phyloP scores from a whole-genome alignment of 1,140 invertebrate species.

The Zaprionus lachaisei region DNA sequence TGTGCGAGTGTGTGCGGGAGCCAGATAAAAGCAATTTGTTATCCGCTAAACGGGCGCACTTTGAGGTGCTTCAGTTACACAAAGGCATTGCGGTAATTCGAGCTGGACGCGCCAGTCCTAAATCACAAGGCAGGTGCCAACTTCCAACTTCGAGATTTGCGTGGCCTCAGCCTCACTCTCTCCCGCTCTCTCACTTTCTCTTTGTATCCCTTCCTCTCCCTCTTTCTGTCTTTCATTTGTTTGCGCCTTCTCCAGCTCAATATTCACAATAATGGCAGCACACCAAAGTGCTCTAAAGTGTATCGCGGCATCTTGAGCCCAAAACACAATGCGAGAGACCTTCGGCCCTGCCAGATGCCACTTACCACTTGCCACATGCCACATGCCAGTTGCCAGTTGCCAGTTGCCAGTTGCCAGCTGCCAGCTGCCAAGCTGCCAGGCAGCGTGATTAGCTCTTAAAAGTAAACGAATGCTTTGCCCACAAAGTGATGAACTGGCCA shows the following conservation, averaged over 20 bases:
- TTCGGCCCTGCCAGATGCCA: slow-evolving; percentile 43
- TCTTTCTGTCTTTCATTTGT: slow-evolving; percentile 13
- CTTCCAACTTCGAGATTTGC: slow-evolving; percentile 34
- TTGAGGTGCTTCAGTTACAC: slow-evolving; percentile 54
- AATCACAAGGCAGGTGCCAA: slow-evolving; percentile 58
- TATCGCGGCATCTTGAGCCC: slow-evolving; percentile 15
- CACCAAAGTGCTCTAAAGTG: slow-evolving; percentile 74
- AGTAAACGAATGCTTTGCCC: not conserved
- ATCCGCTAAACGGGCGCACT: slow-evolving; percentile 54
- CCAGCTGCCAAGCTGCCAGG: not conserved
- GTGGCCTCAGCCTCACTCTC: slow-evolving; percentile 2
- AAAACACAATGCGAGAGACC: slow-evolving; percentile 37
- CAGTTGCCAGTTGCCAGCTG: not conserved
- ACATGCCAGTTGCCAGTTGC: not conserved
- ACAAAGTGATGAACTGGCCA: slow-evolving; percentile 63
- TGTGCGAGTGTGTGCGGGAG: slow-evolving; percentile 4
- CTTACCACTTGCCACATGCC: not conserved
- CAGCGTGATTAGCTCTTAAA: slow-evolving; percentile 8
- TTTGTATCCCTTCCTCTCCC: too few relatives aligned
- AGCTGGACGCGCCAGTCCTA: slow-evolving; percentile 46
- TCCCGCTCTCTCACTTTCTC: not conserved
- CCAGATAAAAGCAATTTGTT: slow-evolving; percentile 76
- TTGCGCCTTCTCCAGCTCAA: slow-evolving; percentile 50
- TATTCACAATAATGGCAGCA: slow-evolving; percentile 71
- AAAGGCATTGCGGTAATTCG: slow-evolving; percentile 57